A percentile compares a stretch with the other conserved stretches of the same genome.
Conservation (phyloP, 2,888 invertebrate species). For the Rhogogaster chlorosoma region DNA sequence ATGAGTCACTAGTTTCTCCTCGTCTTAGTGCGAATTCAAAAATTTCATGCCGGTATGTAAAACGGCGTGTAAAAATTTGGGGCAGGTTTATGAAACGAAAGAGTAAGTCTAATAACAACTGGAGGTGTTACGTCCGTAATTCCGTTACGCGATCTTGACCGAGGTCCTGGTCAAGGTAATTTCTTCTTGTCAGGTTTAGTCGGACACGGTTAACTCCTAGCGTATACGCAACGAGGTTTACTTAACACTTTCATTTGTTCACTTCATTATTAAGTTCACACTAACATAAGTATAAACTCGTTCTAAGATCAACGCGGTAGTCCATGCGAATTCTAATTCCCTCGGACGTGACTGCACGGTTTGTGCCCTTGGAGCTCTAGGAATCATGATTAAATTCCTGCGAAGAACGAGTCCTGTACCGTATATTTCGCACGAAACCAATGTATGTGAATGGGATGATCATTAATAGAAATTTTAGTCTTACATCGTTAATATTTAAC, state of each 20-base stretch:
- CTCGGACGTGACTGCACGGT: neutral
- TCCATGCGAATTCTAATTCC: neutral
- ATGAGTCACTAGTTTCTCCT: neutral
- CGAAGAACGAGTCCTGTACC: neutral
- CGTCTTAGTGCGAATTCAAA: neutral
- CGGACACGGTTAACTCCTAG: conserved; percentile 17
- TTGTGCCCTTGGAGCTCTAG: neutral
- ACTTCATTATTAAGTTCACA: conserved; percentile 5
- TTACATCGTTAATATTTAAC: neutral
- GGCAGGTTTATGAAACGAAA: neutral
- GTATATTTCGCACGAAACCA: neutral
- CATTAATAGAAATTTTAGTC: neutral
- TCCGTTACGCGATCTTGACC: conserved; percentile 47
- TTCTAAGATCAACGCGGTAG: neutral
- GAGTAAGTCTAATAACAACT: neutral
- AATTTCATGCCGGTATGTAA: neutral
- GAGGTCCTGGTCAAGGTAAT: conserved; percentile 46
- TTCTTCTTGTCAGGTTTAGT: conserved; percentile 35
- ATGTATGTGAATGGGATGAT: neutral
- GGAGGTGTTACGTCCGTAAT: conserved; percentile 21
- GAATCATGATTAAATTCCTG: conserved; percentile 22
- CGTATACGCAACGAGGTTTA: conserved; percentile 12
- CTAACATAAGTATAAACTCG: neutral
- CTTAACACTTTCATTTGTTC: conserved; percentile 29
- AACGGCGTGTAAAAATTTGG: neutral